Evolutionary conservation across 2,888 invertebrate genomes (phyloP).

Genomic region (Ochropleura leucogaster): DNA sequence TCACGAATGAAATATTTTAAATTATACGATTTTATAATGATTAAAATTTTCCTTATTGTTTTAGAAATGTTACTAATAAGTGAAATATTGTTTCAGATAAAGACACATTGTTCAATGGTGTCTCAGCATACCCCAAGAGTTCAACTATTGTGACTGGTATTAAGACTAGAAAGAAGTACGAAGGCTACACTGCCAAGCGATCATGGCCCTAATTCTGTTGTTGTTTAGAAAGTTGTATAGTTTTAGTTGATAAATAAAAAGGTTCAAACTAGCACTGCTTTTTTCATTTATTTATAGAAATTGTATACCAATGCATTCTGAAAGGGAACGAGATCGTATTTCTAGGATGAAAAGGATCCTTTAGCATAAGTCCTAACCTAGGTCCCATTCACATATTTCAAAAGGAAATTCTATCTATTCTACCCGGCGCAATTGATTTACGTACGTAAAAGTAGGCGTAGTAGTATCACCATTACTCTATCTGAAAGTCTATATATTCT

Average conservation of each 20-base stretch:
- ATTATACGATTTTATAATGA: too few species aligned
- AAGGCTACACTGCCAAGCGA: conserved; percentile 92
- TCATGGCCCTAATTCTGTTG: conserved; percentile 88
- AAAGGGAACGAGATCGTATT: neutral
- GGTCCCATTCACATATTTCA: too few species aligned
- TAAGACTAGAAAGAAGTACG: conserved; percentile 95
- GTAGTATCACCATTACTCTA: too few species aligned
- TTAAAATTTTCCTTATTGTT: neutral
- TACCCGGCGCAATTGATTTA: too few species aligned
- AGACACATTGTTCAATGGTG: conserved; percentile 90
- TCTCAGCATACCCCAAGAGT: conserved; percentile 95
- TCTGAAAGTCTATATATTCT: too few species aligned
- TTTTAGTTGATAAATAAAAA: conserved; percentile 59
- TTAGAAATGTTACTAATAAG: neutral
- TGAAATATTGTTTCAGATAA: conserved; percentile 79
- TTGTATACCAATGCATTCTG: neutral
- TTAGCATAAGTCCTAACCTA: too few species aligned
- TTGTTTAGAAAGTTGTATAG: conserved; percentile 40
- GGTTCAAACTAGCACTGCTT: neutral
- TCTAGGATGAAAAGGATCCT: too few species aligned
- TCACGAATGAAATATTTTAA: neutral
- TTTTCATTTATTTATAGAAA: neutral
- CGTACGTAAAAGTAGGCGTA: too few species aligned
- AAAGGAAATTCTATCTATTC: too few species aligned
- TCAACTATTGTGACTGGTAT: conserved; percentile 96